Evolutionary conservation across 92 coral and sea anemone genomes (phyloP).

Genomic region (Porites evermanni): DNA sequence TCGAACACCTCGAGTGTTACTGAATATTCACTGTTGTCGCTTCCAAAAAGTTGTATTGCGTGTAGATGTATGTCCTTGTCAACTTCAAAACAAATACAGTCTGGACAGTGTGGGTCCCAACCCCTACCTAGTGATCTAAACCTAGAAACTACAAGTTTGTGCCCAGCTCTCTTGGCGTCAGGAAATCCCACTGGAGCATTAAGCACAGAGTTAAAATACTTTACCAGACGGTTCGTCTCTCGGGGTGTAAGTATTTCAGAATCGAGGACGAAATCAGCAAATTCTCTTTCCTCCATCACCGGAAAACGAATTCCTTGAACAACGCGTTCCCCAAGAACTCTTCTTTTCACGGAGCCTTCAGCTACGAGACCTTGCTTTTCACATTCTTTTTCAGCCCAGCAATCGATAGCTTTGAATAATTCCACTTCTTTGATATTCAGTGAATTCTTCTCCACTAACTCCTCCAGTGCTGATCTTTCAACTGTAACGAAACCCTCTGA

Average conservation of each 20-base stretch:
- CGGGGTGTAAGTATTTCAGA: neutral
- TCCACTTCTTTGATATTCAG: constrained; percentile 13
- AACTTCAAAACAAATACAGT: neutral
- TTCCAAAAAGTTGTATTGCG: neutral
- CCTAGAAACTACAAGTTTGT: neutral
- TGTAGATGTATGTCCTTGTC: neutral
- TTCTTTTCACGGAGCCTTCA: constrained; percentile 47
- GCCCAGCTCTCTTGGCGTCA: neutral
- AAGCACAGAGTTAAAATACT: neutral
- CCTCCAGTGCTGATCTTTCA: constrained; percentile 10
- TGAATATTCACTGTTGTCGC: neutral
- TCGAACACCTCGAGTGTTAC: neutral
- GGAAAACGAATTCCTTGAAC: constrained; percentile 55
- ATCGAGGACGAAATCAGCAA: constrained; percentile 15
- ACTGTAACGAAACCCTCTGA: constrained; percentile 41
- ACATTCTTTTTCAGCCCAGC: constrained; percentile 50
- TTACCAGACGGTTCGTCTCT: constrained; percentile 4
- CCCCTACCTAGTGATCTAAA: neutral
- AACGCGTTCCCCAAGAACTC: constrained; percentile 42
- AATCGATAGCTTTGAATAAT: constrained; percentile 58
- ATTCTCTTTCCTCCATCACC: constrained; percentile 33
- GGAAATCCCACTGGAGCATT: neutral
- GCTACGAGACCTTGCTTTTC: neutral
- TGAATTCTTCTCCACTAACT: constrained; percentile 30
- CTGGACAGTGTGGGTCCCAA: no score